Evolutionary conservation across 53 echinoderm and acorn worm genomes (phyloP), one percentile per base, ranked within the genome.

Genomic region (Echinarachnius parma): DNA sequence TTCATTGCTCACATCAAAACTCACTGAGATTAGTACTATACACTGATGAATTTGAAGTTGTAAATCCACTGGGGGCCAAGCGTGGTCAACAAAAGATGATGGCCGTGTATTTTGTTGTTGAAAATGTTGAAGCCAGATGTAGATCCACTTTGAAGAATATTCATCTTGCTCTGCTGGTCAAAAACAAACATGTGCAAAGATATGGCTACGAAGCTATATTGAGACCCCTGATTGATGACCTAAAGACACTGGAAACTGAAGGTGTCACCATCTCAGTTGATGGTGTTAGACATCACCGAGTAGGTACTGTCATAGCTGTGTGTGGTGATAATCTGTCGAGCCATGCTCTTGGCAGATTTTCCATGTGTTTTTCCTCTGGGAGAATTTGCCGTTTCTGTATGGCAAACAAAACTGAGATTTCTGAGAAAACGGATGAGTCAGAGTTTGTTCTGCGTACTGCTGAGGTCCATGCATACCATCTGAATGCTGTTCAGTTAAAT

Each of bases 311-410:
- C n/a, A n/a, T n/a, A n/a, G n/a, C n/a, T n/a, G n/a, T n/a, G n/a
- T n/a, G n/a, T n/a, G n/a, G n/a, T n/a, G n/a, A 72, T 21, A 72
- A 72, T 31, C 28, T 72, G 0, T 72, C 74, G 0, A 72, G 54
- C 7, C 74, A 53, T 72, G 1, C 54, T 23, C 9, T 72, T 21
- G 56, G 74, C 15, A 37, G 56, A 55, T 72, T 64, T 64, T 45
- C 64, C 9, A 64, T 46, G 16, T 25, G 28, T 57, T 57, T 57
- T 28, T 9, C 7, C 57, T 57, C 57, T 57, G 57, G 57, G 27
- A 30, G 81, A 21, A 72, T 81, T 44, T 75, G 81, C 42, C 52
- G 81, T 25, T 31, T 35, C 28, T 81, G 81, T 31, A 62, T 81
- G 81, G 75, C 64, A 9, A 23, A 10, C 2, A 81, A 80, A 47